Percentiles rank a stretch among this genome's conserved stretches.
These are phyloP conservation scores for Conus betulinus DNA, from an alignment of 1,140 invertebrate species.

Conservation along the genomic window DNA sequence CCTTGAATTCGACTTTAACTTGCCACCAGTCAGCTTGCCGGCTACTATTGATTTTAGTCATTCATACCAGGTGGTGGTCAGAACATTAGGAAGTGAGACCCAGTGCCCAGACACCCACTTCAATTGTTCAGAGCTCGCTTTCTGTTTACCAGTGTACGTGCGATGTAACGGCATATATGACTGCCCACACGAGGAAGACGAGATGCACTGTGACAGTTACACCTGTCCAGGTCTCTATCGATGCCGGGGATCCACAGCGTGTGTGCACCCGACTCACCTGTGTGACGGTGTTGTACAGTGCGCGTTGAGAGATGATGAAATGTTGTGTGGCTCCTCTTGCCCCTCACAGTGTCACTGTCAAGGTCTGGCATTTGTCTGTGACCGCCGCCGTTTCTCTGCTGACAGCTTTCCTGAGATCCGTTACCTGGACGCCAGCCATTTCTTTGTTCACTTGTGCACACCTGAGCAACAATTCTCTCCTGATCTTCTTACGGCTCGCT, in stretches of 20 bases:
- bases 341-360: constrained; percentile 46
- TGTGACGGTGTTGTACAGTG: constrained; percentile 26
- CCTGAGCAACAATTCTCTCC: background rate
- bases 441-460: background rate
- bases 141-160: background rate
- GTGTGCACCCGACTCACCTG: constrained; percentile 13
- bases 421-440: background rate
- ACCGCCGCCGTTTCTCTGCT: background rate
- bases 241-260: constrained; percentile 16
- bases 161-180: constrained; percentile 23
- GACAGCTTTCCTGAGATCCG: background rate
- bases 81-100: background rate
- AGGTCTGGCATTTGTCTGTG: constrained; percentile 10
- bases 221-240: constrained; percentile 39
- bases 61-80: background rate
- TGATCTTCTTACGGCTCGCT: background rate
- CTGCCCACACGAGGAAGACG: constrained; percentile 8
- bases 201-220: constrained; percentile 5
- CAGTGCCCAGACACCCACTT: background rate
- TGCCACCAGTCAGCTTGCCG: background rate
- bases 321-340: constrained; percentile 10
- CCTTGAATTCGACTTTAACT: background rate
- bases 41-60: background rate
- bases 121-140: too few relatives aligned
- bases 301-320: constrained; percentile 37